These are phyloP conservation scores for Spisula solida DNA, from an alignment of 2,888 invertebrate species.

Conservation along the genomic window DNA sequence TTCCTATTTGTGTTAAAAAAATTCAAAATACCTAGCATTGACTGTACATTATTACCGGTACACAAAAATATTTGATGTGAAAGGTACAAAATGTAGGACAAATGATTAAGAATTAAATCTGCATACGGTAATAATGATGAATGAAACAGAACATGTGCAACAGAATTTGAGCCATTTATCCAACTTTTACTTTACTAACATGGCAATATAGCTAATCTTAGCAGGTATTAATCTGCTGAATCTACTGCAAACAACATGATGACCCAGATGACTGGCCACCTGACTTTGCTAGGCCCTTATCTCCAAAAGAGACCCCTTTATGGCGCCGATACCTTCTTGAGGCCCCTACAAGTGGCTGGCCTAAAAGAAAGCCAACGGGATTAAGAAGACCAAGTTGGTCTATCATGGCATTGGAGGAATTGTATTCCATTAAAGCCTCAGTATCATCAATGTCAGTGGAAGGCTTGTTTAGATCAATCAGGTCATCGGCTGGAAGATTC, in stretches of 20 bases:
- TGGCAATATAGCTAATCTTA: background rate
- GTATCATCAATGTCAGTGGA: slow-evolving; percentile 15
- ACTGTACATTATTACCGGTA: background rate
- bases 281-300: slow-evolving; percentile 12
- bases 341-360: slow-evolving; percentile 53
- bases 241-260: slow-evolving; percentile 39
- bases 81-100: background rate
- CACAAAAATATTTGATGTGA: background rate
- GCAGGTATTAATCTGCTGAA: background rate
- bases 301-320: slow-evolving; percentile 34
- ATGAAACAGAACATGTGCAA: background rate
- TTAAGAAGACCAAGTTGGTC: slow-evolving; percentile 70
- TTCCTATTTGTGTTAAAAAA: background rate
- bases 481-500: slow-evolving; percentile 47
- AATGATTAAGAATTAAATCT: background rate
- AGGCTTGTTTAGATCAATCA: slow-evolving; percentile 49
- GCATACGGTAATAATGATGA: background rate
- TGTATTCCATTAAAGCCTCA: slow-evolving; percentile 53
- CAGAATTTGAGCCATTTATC: slow-evolving; percentile 4
- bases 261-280: slow-evolving; percentile 33
- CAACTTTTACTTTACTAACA: background rate
- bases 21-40: background rate
- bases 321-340: slow-evolving; percentile 63
- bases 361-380: slow-evolving; percentile 69
- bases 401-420: slow-evolving; percentile 67